These are phyloP conservation scores for Micromys minutus DNA, from an alignment of 2,113 vertebrate species.

Conservation along the genomic window DNA sequence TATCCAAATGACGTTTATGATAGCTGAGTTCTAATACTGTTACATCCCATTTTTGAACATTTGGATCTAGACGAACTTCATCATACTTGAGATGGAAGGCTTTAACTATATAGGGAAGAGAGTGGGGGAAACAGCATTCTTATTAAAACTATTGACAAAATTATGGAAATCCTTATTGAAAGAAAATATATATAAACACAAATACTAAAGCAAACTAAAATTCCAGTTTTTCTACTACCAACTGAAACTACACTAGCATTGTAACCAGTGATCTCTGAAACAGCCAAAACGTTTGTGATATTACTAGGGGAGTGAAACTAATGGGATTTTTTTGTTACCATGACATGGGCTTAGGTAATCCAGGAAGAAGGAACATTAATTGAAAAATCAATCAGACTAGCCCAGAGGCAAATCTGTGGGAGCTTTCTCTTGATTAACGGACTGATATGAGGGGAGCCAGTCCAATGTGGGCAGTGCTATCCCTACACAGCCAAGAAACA, in stretches of 20 bases:
- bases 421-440: neutral
- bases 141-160: constrained; percentile 32
- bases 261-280: constrained; percentile 41
- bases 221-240: neutral
- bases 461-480: neutral
- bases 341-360: neutral
- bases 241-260: constrained; percentile 11
- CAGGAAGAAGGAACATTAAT: neutral
- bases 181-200: constrained; percentile 43
- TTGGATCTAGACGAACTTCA: constrained; percentile 96
- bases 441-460: neutral
- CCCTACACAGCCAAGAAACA: neutral
- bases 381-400: neutral
- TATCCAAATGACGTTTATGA: constrained; percentile 97
- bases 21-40: constrained; percentile 97
- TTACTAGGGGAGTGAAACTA: neutral
- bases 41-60: constrained; percentile 99
- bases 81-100: constrained; percentile 99
- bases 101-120: constrained; percentile 89
- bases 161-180: neutral
- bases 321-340: neutral
- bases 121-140: constrained; percentile 2
- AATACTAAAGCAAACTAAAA: neutral
- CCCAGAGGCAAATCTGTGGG: neutral
- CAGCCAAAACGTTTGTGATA: neutral